Evolutionary conservation across 2,797 vertebrate species (phyloP), one percentile per base, ranked within the genome.

Genomic region (Chiroxiphia lanceolata): DNA sequence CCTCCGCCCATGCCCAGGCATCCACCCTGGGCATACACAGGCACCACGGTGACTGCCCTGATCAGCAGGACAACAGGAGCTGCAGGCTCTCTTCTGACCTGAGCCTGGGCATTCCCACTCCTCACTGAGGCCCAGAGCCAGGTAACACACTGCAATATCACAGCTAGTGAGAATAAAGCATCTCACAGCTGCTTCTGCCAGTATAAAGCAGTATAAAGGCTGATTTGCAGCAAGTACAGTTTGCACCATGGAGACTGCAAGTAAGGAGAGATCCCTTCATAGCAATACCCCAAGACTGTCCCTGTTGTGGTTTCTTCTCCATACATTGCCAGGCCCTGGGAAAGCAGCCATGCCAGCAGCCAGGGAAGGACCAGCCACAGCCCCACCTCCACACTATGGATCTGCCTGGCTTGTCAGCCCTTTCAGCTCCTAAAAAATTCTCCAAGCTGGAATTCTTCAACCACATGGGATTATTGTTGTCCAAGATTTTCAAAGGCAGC

Each of bases 1-100:
- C 18, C 29, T 75, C 27, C 0, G 7, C 34, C 48, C 0, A 0
- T 2, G 4, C 33, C 6, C 51, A 19, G 42, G 42, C 0, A 1
- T 45, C 26, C 47, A 21, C 31, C 25, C 69, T 4, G 15, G 33
- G 9, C 59, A 17, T 15, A 11, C 6, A 27, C 60, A 6, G 25
- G 38, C 47, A 51, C 31, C 36, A 9, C 1, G 10, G 15, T 5
- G 5, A 23, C 56, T 3, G 17, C 47, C 64, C 26, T 10, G 15
- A 65, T 5, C 57, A 36, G 64, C 68, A 51, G 26, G 33, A 64
- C 31, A 40, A 15, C 0, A 0, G 44, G 45, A 85, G 38, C 56
- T 5, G 2, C 4, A 38, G 45, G 38, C 57, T 75, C 47, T 31
- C 1, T 0, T n/a, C 65, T 26, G 31, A n/a, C 20, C 64, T 3